Conservation (phyloP, 2,113 vertebrate species). For the Triplophysa tibetana region DNA sequence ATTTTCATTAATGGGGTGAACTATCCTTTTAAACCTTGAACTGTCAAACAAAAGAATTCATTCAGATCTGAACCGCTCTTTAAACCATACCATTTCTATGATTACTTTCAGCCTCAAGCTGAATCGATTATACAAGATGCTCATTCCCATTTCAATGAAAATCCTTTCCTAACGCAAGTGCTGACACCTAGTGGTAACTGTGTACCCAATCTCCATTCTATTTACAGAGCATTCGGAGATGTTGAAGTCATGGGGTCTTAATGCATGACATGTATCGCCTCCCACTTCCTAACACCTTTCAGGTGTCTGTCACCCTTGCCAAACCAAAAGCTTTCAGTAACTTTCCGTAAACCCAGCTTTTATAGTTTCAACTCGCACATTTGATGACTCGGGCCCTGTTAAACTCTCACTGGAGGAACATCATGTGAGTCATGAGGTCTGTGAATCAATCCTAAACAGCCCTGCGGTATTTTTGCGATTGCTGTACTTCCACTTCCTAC, state of each 20-base stretch:
- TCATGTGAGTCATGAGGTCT: slow-evolving; percentile 5
- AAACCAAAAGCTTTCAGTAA: not conserved
- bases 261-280: not conserved
- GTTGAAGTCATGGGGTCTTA: not conserved
- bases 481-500: not conserved
- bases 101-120: slow-evolving; percentile 18
- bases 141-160: slow-evolving; percentile 6
- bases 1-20: not conserved
- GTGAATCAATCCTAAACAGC: not conserved
- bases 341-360: not conserved
- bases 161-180: slow-evolving; percentile 56
- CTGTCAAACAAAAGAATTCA: not conserved
- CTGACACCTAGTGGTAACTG: slow-evolving; percentile 69
- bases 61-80: not conserved
- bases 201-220: not conserved
- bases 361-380: not conserved
- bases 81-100: not conserved
- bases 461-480: not conserved
- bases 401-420: not conserved
- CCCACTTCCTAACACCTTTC: not conserved
- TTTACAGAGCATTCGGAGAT: not conserved
- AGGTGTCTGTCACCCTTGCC: not conserved
- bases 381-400: not conserved
- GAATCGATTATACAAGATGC: slow-evolving; percentile 1
- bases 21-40: not conserved